Evolutionary conservation across 2,113 vertebrate genomes (phyloP).

Genomic region (Brachypteracias leptosomus): DNA sequence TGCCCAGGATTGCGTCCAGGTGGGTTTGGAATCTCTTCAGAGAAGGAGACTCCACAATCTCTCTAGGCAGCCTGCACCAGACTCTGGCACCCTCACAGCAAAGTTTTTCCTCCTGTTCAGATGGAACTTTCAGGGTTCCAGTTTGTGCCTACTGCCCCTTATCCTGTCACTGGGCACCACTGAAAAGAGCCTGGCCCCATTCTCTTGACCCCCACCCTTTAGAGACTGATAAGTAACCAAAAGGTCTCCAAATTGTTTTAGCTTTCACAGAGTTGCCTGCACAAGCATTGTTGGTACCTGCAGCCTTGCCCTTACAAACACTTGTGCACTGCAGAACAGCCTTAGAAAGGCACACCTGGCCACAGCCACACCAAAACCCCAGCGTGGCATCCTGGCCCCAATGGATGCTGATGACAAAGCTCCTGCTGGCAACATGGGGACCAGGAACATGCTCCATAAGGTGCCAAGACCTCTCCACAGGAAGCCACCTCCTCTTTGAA

Average conservation of each 20-base stretch:
- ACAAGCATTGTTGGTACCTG: not conserved
- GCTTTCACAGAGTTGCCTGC: not conserved
- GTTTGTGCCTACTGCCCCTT: not conserved
- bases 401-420: not conserved
- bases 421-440: fast-evolving
- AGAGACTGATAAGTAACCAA: not conserved
- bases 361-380: not conserved
- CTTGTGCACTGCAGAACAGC: not conserved
- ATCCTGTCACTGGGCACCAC: not conserved
- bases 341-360: not conserved
- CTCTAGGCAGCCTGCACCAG: not conserved
- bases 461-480: not conserved
- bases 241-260: not conserved
- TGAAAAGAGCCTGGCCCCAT: not conserved
- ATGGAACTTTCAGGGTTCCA: not conserved
- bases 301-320: not conserved
- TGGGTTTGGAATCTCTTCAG: not conserved
- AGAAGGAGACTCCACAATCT: not conserved
- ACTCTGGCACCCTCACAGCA: not conserved
- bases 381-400: fast-evolving
- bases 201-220: not conserved
- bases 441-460: not conserved
- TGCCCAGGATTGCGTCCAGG: not conserved
- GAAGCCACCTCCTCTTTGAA: not conserved
- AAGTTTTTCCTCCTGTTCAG: not conserved